Percentiles rank a stretch among this genome's conserved stretches.
Evolutionary conservation across 2,113 vertebrate species (phyloP).

Genomic region (Pogona vitticeps): DNA sequence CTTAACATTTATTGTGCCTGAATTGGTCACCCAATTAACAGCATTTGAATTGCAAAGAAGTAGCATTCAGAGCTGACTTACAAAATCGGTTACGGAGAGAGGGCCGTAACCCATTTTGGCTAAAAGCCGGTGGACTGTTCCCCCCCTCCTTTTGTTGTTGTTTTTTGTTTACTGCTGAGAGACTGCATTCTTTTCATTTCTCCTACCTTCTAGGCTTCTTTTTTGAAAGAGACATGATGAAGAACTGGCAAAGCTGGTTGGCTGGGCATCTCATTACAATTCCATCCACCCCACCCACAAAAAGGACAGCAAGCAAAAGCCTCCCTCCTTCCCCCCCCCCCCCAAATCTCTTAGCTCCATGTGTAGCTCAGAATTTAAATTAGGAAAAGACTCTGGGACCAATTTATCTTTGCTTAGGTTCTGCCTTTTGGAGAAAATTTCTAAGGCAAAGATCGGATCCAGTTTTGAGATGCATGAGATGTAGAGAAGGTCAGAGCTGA

Average conservation of each 20-base stretch:
- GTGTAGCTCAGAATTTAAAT: neutral
- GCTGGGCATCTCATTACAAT: neutral
- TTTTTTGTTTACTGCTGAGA: too few relatives aligned
- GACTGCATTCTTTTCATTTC: neutral
- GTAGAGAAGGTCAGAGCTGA: too few relatives aligned
- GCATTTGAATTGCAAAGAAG: neutral
- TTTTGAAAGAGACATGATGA: neutral
- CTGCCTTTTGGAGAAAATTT: neutral
- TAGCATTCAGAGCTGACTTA: neutral
- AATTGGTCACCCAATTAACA: neutral
- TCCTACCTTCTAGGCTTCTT: neutral
- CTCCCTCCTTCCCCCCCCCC: too few relatives aligned
- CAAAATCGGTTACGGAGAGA: neutral
- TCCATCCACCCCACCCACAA: too few relatives aligned
- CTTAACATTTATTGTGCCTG: neutral
- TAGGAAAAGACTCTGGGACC: neutral
- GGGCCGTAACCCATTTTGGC: too few relatives aligned
- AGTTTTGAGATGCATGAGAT: neutral
- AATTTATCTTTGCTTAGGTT: neutral
- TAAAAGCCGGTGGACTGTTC: neutral
- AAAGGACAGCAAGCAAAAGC: neutral
- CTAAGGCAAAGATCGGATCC: neutral
- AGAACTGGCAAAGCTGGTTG: neutral
- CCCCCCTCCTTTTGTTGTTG: neutral
- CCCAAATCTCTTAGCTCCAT: too few relatives aligned